phyloP scores from a whole-genome alignment of 2,113 vertebrate species.

The Lycocorax pyrrhopterus region DNA sequence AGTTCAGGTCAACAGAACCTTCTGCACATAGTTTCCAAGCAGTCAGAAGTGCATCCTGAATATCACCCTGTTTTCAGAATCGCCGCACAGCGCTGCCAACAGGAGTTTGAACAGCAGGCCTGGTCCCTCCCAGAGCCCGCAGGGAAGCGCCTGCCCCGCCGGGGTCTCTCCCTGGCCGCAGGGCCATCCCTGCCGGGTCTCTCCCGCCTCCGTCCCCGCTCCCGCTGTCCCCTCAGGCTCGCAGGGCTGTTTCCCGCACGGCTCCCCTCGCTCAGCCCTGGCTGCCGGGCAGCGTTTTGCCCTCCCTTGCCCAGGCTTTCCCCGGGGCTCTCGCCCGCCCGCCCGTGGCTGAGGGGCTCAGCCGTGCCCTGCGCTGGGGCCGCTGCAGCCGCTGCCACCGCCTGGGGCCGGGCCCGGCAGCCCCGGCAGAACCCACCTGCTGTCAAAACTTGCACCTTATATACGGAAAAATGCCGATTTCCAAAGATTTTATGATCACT shows the following conservation, averaged over 20 bases:
- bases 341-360: not conserved
- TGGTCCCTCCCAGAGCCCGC: accelerated
- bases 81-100: accelerated
- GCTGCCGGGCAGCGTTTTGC: not conserved
- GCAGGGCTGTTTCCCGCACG: not conserved
- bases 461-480: not conserved
- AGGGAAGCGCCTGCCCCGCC: accelerated
- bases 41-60: not conserved
- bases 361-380: not conserved
- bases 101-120: not conserved
- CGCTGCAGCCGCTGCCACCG: not conserved
- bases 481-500: not conserved
- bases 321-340: not conserved
- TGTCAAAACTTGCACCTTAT: not conserved
- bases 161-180: not conserved
- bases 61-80: not conserved
- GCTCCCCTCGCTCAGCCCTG: not conserved
- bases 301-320: not conserved
- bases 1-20: not conserved
- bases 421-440: accelerated
- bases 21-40: not conserved
- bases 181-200: not conserved
- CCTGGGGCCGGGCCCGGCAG: not conserved
- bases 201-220: not conserved
- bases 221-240: not conserved